phyloP scores from a whole-genome alignment of 2,113 vertebrate species.

The Xiphophorus maculatus region DNA sequence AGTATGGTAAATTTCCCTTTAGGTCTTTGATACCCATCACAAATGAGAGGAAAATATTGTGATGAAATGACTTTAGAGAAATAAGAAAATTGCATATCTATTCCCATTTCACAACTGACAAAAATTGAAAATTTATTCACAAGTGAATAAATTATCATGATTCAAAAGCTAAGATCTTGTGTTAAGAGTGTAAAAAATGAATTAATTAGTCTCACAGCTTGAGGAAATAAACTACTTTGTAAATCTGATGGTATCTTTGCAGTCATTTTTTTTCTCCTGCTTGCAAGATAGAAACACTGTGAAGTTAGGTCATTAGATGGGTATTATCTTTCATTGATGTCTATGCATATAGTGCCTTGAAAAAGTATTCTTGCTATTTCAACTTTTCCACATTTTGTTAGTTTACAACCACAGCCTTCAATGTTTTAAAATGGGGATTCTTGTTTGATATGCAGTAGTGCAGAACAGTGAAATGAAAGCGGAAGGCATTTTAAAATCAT shows the following conservation, averaged over 20 bases:
- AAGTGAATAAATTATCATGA: not conserved
- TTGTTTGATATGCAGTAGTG: not conserved
- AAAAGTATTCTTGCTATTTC: not conserved
- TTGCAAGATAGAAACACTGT: not conserved
- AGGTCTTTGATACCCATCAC: not conserved
- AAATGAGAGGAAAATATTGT: not conserved
- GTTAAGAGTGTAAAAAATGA: not conserved
- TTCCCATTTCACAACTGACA: not conserved
- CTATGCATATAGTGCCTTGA: too few species aligned
- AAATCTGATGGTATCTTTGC: not conserved
- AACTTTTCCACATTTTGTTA: not conserved
- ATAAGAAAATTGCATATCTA: not conserved
- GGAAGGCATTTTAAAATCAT: not conserved
- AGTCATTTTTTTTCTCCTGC: not conserved
- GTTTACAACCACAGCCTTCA: not conserved
- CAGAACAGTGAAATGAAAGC: not conserved
- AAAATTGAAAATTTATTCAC: not conserved
- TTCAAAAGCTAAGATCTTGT: not conserved
- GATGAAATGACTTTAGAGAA: not conserved
- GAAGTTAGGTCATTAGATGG: not conserved
- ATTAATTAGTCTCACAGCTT: slow-evolving; percentile 4
- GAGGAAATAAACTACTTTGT: not conserved
- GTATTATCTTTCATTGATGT: not conserved
- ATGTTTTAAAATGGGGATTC: not conserved
- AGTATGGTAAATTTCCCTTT: not conserved